phyloP scores from a whole-genome alignment of 2,113 vertebrate species.

The Rhea pennata region DNA sequence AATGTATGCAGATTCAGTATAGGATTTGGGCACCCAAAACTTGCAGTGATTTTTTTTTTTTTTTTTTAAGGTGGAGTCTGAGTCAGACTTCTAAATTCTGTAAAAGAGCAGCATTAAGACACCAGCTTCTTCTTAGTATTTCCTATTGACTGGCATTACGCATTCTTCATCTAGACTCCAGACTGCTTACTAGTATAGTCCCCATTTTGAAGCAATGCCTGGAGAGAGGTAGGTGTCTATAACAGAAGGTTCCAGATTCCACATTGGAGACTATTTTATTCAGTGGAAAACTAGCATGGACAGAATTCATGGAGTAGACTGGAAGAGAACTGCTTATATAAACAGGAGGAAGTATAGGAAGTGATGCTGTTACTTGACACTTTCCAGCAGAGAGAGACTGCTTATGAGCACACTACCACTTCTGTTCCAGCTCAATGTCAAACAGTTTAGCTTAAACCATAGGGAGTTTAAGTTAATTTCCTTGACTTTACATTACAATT shows the following conservation, averaged over 20 bases:
- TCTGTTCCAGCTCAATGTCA: background rate
- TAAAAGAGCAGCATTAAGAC: background rate
- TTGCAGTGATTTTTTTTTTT: background rate
- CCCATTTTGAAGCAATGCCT: background rate
- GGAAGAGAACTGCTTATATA: background rate
- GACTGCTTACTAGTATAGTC: background rate
- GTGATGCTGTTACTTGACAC: background rate
- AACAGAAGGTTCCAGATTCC: background rate
- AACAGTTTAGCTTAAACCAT: background rate
- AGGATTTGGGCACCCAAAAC: background rate
- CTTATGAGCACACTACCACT: background rate
- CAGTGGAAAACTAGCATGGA: background rate
- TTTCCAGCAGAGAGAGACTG: background rate
- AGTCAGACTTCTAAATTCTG: background rate
- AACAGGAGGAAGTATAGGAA: background rate
- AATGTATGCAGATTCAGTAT: background rate
- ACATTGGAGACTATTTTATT: background rate
- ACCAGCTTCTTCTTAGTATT: background rate
- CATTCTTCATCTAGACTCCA: background rate
- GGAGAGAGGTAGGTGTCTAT: background rate
- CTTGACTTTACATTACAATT: background rate
- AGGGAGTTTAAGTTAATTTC: background rate
- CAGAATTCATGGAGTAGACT: background rate
- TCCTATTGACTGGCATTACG: background rate
- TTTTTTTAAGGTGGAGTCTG: fast-evolving